These are phyloP conservation scores for Hartigia nigra DNA, from an alignment of 2,888 invertebrate species.

Conservation along the genomic window DNA sequence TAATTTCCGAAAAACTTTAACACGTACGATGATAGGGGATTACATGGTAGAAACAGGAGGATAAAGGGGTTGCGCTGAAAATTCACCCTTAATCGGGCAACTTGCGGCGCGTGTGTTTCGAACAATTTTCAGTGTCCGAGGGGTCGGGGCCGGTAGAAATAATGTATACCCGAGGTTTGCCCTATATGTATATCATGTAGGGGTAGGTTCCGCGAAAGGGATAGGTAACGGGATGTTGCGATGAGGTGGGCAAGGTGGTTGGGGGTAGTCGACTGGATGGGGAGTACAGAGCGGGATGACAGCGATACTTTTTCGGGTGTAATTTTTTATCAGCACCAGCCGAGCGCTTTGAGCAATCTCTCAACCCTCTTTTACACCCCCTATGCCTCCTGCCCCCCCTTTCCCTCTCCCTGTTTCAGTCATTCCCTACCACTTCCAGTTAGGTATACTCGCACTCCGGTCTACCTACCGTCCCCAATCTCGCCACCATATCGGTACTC, in stretches of 20 bases:
- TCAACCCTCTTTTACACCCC: constrained; percentile 35
- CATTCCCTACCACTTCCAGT: constrained; percentile 8
- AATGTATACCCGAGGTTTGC: constrained; percentile 56
- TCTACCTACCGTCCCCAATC: constrained; percentile 44
- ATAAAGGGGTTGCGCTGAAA: constrained; percentile 13
- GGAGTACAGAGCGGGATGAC: constrained; percentile 35
- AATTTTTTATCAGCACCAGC: constrained; percentile 59
- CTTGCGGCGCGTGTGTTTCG: constrained; percentile 46
- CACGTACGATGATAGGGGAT: background rate
- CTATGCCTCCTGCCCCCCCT: constrained; percentile 12
- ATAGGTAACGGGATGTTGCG: constrained; percentile 11
- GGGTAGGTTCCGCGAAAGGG: constrained; percentile 13
- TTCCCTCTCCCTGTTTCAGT: constrained; percentile 11
- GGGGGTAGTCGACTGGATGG: constrained; percentile 23
- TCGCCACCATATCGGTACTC: constrained; percentile 64
- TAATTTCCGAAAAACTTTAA: background rate
- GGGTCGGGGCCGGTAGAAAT: constrained; percentile 41
- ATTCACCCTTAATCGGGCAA: constrained; percentile 38
- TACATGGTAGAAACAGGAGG: background rate
- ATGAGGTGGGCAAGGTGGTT: constrained; percentile 29
- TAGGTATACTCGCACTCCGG: background rate
- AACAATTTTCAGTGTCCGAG: constrained; percentile 51
- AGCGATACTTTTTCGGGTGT: constrained; percentile 57
- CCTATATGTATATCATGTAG: constrained; percentile 16
- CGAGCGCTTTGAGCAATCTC: constrained; percentile 57